Evolutionary conservation across 1,140 invertebrate species (phyloP).

Genomic region (Bombyx mori): ASM3026992v2 NC_085132.1:9746501-9747000

Average conservation of each 20-base stretch:
- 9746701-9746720: conserved; percentile 60
- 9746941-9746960: too few relatives aligned
- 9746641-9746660: conserved; percentile 98
- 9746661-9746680: conserved; percentile 79
- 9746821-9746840: too few relatives aligned
- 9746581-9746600: conserved; percentile 95
- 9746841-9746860: too few relatives aligned
- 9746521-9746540: conserved; percentile 5
- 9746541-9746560: conserved; percentile 53
- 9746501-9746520: not conserved
- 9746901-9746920: too few relatives aligned
- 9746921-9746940: too few relatives aligned
- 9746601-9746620: conserved; percentile 97
- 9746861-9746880: too few relatives aligned
- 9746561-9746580: conserved; percentile 93
- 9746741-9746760: conserved; percentile 60
- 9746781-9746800: conserved; percentile 32
- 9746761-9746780: conserved; percentile 55
- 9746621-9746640: conserved; percentile 99
- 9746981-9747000: too few relatives aligned
- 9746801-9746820: too few relatives aligned
- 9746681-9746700: conserved; percentile 49
- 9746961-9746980: too few relatives aligned
- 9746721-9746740: conserved; percentile 53
- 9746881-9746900: too few relatives aligned